These are phyloP conservation scores for Melikaiella ostensackeni DNA, from an alignment of 2,888 invertebrate genomes.

Conservation along the genomic window DNA sequence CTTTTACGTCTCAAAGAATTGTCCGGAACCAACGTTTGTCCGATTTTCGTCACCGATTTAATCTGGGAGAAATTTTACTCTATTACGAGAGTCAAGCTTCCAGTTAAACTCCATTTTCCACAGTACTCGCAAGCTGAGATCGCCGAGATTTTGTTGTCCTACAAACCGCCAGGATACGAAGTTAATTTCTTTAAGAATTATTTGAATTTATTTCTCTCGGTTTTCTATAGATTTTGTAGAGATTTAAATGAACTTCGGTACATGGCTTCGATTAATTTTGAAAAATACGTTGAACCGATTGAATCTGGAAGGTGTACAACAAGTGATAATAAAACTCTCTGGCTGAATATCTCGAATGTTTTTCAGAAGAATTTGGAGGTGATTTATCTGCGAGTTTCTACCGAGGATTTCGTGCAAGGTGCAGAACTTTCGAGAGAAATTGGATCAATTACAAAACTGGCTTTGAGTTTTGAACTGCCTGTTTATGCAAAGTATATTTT, in stretches of 20 bases:
- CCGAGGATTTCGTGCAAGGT: conserved; percentile 63
- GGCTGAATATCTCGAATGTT: conserved; percentile 88
- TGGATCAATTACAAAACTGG: conserved; percentile 70
- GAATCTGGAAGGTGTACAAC: conserved; percentile 82
- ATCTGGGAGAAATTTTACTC: conserved; percentile 89
- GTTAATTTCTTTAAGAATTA: conserved; percentile 86
- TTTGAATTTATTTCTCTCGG: conserved; percentile 88
- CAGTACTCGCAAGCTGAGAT: conserved; percentile 89
- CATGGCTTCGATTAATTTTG: conserved; percentile 87
- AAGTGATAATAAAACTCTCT: conserved; percentile 85
- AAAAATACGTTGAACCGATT: conserved; percentile 89
- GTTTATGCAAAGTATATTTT: conserved; percentile 93
- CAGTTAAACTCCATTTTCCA: conserved; percentile 86
- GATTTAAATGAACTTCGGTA: conserved; percentile 90
- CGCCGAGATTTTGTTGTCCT: conserved; percentile 77
- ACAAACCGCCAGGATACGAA: conserved; percentile 67
- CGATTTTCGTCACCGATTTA: conserved; percentile 87
- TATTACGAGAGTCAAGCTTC: conserved; percentile 84
- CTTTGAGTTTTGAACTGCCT: conserved; percentile 86
- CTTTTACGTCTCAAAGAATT: conserved; percentile 87
- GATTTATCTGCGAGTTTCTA: conserved; percentile 84
- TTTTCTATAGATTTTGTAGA: conserved; percentile 90
- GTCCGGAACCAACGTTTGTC: conserved; percentile 84
- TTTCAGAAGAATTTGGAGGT: conserved; percentile 86
- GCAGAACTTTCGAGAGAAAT: conserved; percentile 66